phyloP scores from a whole-genome alignment of 2,113 vertebrate species.

The Chrysemys picta region DNA sequence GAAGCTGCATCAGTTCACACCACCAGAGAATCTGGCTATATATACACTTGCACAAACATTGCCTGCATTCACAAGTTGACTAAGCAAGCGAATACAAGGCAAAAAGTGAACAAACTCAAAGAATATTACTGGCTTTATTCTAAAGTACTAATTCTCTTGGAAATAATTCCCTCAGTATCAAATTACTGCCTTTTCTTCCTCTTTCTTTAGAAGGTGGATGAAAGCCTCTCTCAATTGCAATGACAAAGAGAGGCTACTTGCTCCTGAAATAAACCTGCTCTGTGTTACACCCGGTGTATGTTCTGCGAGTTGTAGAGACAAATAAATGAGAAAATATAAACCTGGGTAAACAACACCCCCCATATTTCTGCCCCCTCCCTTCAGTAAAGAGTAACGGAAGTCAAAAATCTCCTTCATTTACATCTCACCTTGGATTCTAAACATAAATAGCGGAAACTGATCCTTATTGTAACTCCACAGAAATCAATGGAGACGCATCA shows the following conservation, averaged over 20 bases:
- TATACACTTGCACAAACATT: neutral
- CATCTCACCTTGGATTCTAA: neutral
- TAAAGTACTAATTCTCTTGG: neutral
- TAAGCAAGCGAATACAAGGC: neutral
- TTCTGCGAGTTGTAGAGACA: neutral
- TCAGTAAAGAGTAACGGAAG: neutral
- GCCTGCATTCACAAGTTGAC: neutral
- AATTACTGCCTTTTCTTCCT: neutral
- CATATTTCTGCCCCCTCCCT: neutral
- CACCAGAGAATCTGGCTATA: neutral
- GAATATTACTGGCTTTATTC: neutral
- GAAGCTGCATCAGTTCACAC: neutral
- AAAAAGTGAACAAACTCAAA: neutral
- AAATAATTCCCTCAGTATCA: neutral
- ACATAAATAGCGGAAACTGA: neutral
- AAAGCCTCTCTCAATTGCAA: slow-evolving; percentile 7
- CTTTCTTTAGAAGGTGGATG: neutral
- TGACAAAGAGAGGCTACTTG: neutral
- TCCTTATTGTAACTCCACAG: neutral
- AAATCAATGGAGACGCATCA: neutral
- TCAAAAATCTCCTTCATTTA: neutral
- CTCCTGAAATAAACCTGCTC: neutral
- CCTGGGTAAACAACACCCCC: neutral
- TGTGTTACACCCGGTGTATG: neutral
- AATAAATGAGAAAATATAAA: neutral